Evolutionary conservation across 1,140 invertebrate genomes (phyloP), one percentile per base, ranked within the genome.

Genomic region (Rhizoglyphus robini): DNA sequence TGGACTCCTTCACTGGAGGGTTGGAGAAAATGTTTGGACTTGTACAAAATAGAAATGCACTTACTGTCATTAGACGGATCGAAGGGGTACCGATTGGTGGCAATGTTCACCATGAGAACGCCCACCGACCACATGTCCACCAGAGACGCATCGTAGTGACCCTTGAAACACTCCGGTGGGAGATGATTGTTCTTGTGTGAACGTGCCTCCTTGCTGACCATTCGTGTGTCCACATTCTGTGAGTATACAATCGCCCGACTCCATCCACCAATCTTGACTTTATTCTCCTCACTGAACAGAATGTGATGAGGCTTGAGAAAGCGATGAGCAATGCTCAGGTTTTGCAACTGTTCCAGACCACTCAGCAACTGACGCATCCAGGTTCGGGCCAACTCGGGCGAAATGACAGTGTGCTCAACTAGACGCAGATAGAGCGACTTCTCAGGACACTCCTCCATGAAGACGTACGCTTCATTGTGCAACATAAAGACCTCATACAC

Each of bases 111-210:
- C 31, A 62, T 47, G 2, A 47, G 2, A 1, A 47, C 60, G 27
- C 60, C 60, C n/a, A 62, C 11, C 27, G 60, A 62, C 60, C 60
- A 62, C 25, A 62, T 47, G 27, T 62, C 60, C 2, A 47, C 30
- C 15, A n/a, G 11, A 1, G 31, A 47, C 47, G 60, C 29, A 30
- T 62, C 60, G 27, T 62, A 62, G 2, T 3, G 2, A 34, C 31
- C 54, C 18, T n/a, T n/a, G 25, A 58, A 58, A 18, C 15, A 58
- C 25, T 58, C 54, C 5, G 54, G 54, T 30, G 54, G 54, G 18
- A 58, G 11, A 34, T 58, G 54, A 34, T n/a, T n/a, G 25, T 58
- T 58, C 25, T 58, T 58, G n/a, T 27, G 15, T 2, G 54, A 58
- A 3, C 11, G 2, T 30, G n/a, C n/a, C 25, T 58, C 54, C 3